Percentiles rank a stretch among this genome's conserved stretches.
Evolutionary conservation across 2,113 vertebrate species (phyloP).

Genomic region (Neoarius graeffei): DNA sequence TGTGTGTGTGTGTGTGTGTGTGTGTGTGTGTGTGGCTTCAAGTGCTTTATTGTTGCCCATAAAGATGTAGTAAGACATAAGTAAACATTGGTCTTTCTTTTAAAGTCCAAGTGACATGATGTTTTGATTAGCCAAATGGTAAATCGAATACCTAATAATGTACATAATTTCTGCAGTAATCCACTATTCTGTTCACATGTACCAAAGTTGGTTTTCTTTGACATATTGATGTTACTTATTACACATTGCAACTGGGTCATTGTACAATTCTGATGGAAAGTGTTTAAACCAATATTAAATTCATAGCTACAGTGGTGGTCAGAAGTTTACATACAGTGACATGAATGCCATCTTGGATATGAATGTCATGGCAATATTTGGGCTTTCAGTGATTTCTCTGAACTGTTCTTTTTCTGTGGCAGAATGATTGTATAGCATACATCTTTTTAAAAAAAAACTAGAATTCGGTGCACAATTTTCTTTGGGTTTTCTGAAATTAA

Average conservation of each 20-base stretch:
- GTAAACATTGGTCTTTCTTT: neutral
- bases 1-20: conserved; percentile 2
- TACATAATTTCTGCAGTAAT: neutral
- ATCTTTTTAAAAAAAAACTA: no score
- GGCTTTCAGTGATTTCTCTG: no score
- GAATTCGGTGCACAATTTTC: no score
- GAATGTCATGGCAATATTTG: no score
- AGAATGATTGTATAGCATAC: no score
- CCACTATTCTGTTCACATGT: neutral
- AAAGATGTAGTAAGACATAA: conserved; percentile 32
- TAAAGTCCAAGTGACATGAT: neutral
- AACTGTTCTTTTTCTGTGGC: no score
- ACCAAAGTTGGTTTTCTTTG: neutral
- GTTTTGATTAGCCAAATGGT: neutral
- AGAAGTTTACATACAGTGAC: no score
- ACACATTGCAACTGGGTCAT: neutral
- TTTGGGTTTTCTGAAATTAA: no score
- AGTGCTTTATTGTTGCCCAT: conserved; percentile 17
- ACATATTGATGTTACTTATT: neutral
- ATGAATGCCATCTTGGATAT: no score
- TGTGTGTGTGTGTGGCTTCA: neutral
- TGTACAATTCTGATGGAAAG: neutral
- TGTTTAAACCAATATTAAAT: neutral
- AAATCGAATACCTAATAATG: neutral
- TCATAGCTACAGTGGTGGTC: neutral